Base-by-base conservation (phyloP, 2,888 invertebrate genomes). In the Ophioninae sp. region DNA sequence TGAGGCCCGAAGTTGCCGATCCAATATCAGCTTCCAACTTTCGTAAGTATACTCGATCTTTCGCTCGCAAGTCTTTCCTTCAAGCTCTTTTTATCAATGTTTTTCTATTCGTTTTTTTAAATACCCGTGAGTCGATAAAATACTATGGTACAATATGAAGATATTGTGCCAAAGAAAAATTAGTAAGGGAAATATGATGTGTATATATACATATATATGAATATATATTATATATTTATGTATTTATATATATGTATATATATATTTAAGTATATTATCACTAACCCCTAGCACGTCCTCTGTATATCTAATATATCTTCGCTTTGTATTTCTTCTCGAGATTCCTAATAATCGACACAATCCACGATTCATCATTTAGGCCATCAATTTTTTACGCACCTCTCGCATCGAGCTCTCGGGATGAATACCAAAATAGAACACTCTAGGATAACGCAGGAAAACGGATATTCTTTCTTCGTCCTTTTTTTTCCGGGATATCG, bases 1-100 rank as follows among this genome's bases (percentile, higher is more conserved):
- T 81, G 81, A 81, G 79, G 84, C 79, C 84, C 84, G 68, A 79
- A 82, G 81, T 69, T 69, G 79, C 71, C 74, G 39, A 67, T 67
- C 41, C 74, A 39, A 58, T 67, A 51, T 22, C 23, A 75, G 23
- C 30, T 30, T 30, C 30, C 30, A 30, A 56, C 63, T 79, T 72
- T 72, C n/a, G 51, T 75, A 69, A 68, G 71, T 67, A 67, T 65
- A 59, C 44, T 71, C 78, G 44, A 65, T 80, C 73, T 61, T 73
- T 69, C 59, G 37, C 68, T 20, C 44, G 39, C 59, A 51, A 83
- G 44, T 63, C 17, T 74, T 59, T 22, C 0, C 41, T 56, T 37
- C 77, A 67, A 79, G 83, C 73, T 78, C 77, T 69, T 65, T 78
- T 2, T 81, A 81, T 81, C 78, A 71, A 74, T 58, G 30, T 59